These are phyloP conservation scores for Acrobeloides nanus DNA, from an alignment of 2,888 invertebrate species.

Conservation along the genomic window DNA sequence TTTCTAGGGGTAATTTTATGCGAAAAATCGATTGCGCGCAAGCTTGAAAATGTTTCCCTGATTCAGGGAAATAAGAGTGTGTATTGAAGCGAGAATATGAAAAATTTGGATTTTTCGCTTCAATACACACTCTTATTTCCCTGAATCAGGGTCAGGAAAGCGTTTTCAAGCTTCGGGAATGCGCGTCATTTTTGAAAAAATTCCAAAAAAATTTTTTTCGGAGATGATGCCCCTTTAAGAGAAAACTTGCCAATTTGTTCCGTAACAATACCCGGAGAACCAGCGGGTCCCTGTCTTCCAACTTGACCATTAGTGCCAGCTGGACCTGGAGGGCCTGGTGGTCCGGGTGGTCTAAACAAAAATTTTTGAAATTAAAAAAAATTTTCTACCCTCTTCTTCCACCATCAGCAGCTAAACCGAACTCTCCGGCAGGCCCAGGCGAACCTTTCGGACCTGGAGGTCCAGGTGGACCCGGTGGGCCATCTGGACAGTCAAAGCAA, in stretches of 20 bases:
- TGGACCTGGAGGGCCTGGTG: conserved; percentile 1
- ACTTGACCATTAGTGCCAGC: conserved; percentile 7
- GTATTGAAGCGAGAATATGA: no score
- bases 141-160: no score
- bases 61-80: no score
- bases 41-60: no score
- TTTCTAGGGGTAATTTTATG: no score
- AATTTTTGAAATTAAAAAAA: not conserved
- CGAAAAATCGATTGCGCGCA: no score
- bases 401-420: conserved; percentile 5
- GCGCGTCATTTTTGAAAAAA: not conserved
- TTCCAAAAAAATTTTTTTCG: not conserved
- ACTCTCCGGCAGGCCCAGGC: conserved; percentile 4
- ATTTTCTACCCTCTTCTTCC: conserved; percentile 4
- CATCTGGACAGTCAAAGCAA: no score
- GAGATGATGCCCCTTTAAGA: conserved; percentile 1
- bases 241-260: not conserved
- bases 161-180: no score
- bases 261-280: conserved; percentile 2
- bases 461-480: conserved; percentile 20
- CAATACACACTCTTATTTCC: no score
- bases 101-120: no score
- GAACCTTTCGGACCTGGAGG: conserved; percentile 25
- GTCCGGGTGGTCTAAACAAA: not conserved
- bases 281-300: conserved; percentile 1